These are phyloP conservation scores for Peribatodes rhomboidaria DNA, from an alignment of 2,888 invertebrate genomes.

Conservation along the genomic window DNA sequence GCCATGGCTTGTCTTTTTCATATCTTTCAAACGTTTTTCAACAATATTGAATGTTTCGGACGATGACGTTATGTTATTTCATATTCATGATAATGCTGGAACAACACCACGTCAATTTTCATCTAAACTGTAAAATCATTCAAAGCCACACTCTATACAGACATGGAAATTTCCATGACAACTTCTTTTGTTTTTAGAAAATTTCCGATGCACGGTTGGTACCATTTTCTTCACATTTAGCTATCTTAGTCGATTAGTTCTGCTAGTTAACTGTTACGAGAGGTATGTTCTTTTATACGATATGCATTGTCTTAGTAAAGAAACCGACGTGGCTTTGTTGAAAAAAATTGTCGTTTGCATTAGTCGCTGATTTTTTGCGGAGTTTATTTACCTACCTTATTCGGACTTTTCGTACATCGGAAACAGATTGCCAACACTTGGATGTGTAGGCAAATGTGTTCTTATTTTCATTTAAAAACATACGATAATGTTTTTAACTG, in stretches of 20 bases:
- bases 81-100: too few relatives aligned
- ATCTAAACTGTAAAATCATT: background rate
- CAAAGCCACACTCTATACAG: background rate
- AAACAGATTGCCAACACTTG: too few relatives aligned
- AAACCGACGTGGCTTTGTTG: slow-evolving; percentile 12
- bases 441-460: too few relatives aligned
- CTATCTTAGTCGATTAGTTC: slow-evolving; percentile 11
- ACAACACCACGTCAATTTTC: too few relatives aligned
- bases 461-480: too few relatives aligned
- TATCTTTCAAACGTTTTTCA: too few relatives aligned
- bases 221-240: background rate
- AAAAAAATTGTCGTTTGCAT: slow-evolving; percentile 1
- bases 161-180: background rate
- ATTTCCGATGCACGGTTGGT: background rate
- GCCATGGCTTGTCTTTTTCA: too few relatives aligned
- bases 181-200: background rate
- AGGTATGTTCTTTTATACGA: slow-evolving; percentile 11
- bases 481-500: background rate
- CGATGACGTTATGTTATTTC: too few relatives aligned
- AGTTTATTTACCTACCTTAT: background rate
- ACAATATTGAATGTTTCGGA: too few relatives aligned
- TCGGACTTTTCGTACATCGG: too few relatives aligned
- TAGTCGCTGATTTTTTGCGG: background rate
- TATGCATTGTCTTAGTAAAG: slow-evolving; percentile 11
- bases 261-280: slow-evolving; percentile 13